phyloP scores from a whole-genome alignment of 2,888 invertebrate species.

The Saturnia japonica region DNA sequence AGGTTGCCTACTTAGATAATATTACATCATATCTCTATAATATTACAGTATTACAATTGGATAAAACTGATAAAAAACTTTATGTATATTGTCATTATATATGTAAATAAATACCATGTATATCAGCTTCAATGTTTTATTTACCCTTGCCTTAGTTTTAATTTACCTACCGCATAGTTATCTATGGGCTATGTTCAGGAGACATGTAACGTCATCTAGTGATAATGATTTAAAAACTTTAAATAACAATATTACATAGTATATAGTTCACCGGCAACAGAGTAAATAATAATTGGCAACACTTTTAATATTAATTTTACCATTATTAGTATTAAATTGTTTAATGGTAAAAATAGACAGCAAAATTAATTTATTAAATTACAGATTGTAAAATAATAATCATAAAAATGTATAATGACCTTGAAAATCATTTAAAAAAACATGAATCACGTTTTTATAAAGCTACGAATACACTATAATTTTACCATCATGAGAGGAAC shows the following conservation, averaged over 20 bases:
- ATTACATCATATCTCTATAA: background rate
- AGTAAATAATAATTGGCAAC: background rate
- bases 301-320: background rate
- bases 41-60: background rate
- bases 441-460: background rate
- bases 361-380: background rate
- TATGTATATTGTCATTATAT: conserved; percentile 46
- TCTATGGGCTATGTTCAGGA: background rate
- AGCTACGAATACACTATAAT: background rate
- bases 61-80: background rate
- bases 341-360: background rate
- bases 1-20: background rate
- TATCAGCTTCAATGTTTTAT: conserved; percentile 54
- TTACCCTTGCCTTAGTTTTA: conserved; percentile 12
- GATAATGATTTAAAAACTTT: background rate
- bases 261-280: no score
- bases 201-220: conserved; percentile 1
- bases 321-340: background rate
- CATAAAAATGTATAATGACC: background rate
- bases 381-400: background rate
- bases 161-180: conserved; percentile 29
- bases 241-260: background rate
- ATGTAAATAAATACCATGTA: conserved; percentile 68
- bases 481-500: background rate
- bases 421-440: background rate